Conservation (phyloP, 2,888 invertebrate genomes). For the Ethmia dodecea region DNA sequence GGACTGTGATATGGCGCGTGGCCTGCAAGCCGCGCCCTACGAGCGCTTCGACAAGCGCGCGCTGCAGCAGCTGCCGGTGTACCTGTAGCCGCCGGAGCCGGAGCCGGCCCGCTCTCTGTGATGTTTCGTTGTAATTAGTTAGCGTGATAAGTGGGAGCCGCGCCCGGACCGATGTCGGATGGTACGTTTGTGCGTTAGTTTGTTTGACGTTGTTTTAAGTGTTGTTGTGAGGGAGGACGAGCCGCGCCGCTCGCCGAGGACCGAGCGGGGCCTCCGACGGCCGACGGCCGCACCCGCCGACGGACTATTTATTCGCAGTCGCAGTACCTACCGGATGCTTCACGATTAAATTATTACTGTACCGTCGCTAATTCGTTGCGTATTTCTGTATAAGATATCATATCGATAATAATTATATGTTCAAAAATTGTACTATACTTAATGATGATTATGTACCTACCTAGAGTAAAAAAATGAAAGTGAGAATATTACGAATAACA, state of each 20-base stretch:
- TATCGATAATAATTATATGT: conserved; percentile 73
- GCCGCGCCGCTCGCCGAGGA: conserved; percentile 35
- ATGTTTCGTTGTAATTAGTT: conserved; percentile 65
- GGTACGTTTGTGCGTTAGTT: conserved; percentile 63
- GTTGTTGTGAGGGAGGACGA: conserved; percentile 50
- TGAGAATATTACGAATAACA: conserved; percentile 74
- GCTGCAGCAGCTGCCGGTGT: conserved; percentile 73
- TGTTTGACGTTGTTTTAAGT: conserved; percentile 64
- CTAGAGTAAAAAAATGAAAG: conserved; percentile 74
- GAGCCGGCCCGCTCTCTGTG: conserved; percentile 49
- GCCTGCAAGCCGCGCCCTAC: conserved; percentile 57
- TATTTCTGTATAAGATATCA: conserved; percentile 73
- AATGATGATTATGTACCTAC: conserved; percentile 73
- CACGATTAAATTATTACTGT: conserved; percentile 64
- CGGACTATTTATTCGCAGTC: conserved; percentile 61
- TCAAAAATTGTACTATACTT: conserved; percentile 75
- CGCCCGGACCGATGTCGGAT: conserved; percentile 18
- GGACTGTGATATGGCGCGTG: conserved; percentile 68
- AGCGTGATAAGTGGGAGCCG: conserved; percentile 54
- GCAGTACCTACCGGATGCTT: conserved; percentile 69
- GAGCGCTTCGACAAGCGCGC: conserved; percentile 72
- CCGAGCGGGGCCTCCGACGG: background rate
- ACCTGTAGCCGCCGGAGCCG: conserved; percentile 58
- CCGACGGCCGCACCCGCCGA: conserved; percentile 18
- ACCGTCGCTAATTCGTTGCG: conserved; percentile 71